Base-by-base conservation (phyloP, 2,888 invertebrate genomes). In the Cephus nigrinus region DNA sequence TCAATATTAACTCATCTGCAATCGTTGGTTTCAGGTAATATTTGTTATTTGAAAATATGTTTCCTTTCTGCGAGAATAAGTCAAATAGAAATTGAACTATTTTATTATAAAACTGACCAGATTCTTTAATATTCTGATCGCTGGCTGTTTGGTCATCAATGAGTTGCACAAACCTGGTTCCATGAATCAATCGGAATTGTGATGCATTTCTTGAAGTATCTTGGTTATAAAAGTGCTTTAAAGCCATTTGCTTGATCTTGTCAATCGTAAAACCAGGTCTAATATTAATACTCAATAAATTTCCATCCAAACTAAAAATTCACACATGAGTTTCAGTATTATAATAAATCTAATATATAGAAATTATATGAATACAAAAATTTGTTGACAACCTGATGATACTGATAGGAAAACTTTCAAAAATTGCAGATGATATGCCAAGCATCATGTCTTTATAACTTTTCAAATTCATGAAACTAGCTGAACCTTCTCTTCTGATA, bases 1-100 rank as follows among this genome's bases (percentile, higher is more conserved):
- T 85, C 76, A 91, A 83, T 71, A 91, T 81, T 69, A 91, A 82
- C 79, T 90, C 90, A 82, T 91, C 91, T 91, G 77, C 11, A 85
- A 80, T 76, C 11, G 15, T 40, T 40, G 4, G 12, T 31, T 35
- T 34, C 15, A 74, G 35, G n/a, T 35, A 74, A 55, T 30, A 4
- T 74, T 68, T 40, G n/a, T 40, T 55, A 55, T 55, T 55, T 55
- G 9, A 55, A 55, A 55, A 55, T 9, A 55, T 23, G 23, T 55
- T 23, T 55, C 55, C 55, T 55, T 23, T 23, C 55, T 55, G 55
- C 9, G 55, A 55, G 23, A 55, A 55, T 23, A 55, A 55, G 9
- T 9, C 55, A 23, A 55, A 55, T 55, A 55, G 12, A 31, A 32
- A 31, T 71, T 71, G 4, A 15, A 71, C 71, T 71, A 71, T 11